Base-by-base conservation (phyloP, 1,140 invertebrate species). In the Sitobion miscanthi region DNA sequence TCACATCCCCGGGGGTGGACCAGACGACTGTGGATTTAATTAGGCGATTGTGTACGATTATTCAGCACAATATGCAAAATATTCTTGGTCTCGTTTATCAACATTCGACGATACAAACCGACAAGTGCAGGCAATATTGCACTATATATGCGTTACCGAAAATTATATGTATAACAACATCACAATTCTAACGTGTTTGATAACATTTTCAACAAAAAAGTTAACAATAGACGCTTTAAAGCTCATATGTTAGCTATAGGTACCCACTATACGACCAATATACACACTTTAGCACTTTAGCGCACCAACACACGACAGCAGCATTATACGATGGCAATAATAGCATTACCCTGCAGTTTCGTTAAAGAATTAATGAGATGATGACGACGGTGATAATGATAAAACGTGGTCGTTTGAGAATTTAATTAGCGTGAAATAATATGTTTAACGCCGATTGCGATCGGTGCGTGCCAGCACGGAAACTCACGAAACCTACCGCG, bases 351-450 rank as follows among this genome's bases (percentile, higher is more conserved):
- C 38, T 85, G 23, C 35, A 38, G 5, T 38, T 85, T 23, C 35
- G 21, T 85, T 42, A 25, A 45, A 85, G 21, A 85, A 86, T 47
- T n/a, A 86, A 86, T 47, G 85, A 86, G 85, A 47, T 47, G 45
- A 69, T 30, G 54, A 25, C 25, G 54, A 57, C 23, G 23, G 20
- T 25, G 7, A 57, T 57, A 25, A 25, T n/a, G 45, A 47, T 77
- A 47, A 47, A 14, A 47, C 83, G 38, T 11, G 23, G 21, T 14
- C 9, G 14, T 87, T 47, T 45, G 30, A 30, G 45, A 87, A 87
- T 47, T 87, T n/a, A 87, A 87, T 85, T 85, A 85, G 23, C 45
- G 45, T 87, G 45, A 87, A 87, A 47, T 87, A 87, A 87, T 77
- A 77, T 47, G 85, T n/a, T 85, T 42, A 25, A 85, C 83, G 5